Evolutionary conservation across 2,113 vertebrate genomes (phyloP), one percentile per base, ranked within the genome.

Genomic region (Telmatochromis bifrenatus): DNA sequence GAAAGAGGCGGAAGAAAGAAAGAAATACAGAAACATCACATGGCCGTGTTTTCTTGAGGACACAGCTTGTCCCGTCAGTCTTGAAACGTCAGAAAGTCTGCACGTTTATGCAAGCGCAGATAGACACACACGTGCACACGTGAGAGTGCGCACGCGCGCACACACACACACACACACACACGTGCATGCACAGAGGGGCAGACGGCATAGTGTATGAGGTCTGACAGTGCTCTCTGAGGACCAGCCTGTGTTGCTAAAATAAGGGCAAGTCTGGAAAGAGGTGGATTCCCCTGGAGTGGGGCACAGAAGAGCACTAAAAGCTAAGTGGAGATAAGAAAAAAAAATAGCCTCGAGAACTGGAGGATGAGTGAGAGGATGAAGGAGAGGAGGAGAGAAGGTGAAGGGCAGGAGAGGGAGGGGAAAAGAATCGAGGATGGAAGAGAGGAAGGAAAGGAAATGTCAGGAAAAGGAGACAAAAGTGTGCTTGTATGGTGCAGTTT

Each of bases 301-400:
- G 90, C 88, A 87, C 84, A 89, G 90, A 94, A 93, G 92, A 95
- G 94, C 92, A 94, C 95, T 95, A 96, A 96, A 96, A 96, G 95
- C 95, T 96, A 96, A 95, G 94, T 96, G 93, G 92, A 95, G 84
- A 92, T 87, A 92, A 87, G 89, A 90, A 92, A 90, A 68, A 87
- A 89, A 91, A 90, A 88, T 54, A 62, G 73, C 89, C 92, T 87
- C 87, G 62, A 88, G 84, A 92, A 85, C 47, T 84, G 81, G 54
- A 90, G 84, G 79, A 82, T 92, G 83, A 87, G 90, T 33, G 89
- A 91, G 91, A 90, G 86, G 89, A 93, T 93, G 88, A 82, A 87
- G 87, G 80, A 89, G 79, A 62, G n/a, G 54, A 81, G 65, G 68
- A 80, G 83, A 85, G 88, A 56, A 85, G 80, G 85, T 89, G 87